Conservation (phyloP, 1,140 invertebrate genomes). For the Aricia agestis region DNA sequence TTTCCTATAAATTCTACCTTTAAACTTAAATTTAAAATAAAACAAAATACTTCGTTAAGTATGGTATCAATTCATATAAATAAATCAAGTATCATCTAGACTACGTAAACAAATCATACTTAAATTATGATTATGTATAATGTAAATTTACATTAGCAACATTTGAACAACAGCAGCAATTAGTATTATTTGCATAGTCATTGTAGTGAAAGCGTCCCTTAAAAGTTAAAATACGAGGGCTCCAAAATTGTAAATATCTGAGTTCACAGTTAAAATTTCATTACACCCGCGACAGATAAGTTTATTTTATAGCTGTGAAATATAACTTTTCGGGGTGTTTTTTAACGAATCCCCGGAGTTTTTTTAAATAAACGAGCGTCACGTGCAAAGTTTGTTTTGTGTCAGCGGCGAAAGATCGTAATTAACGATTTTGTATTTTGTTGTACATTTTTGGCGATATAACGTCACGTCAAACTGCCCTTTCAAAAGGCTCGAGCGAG, state of each 20-base stretch:
- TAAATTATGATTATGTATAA: too few relatives aligned
- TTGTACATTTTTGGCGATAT: not conserved
- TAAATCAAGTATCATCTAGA: too few relatives aligned
- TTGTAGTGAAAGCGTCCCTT: not conserved
- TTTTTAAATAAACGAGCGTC: conserved; percentile 14
- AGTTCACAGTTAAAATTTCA: conserved; percentile 3
- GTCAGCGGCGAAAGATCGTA: conserved; percentile 7
- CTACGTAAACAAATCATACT: too few relatives aligned
- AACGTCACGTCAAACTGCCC: not conserved
- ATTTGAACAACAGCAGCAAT: too few relatives aligned
- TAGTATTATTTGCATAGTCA: not conserved
- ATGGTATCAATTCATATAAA: too few relatives aligned
- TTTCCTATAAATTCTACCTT: too few relatives aligned
- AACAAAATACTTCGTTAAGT: too few relatives aligned
- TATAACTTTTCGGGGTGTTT: conserved; percentile 11
- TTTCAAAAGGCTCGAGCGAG: too few relatives aligned
- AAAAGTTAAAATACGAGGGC: not conserved
- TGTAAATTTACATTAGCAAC: too few relatives aligned
- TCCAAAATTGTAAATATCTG: not conserved
- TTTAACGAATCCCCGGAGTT: conserved; percentile 14
- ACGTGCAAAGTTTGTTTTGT: conserved; percentile 10
- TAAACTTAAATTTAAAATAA: too few relatives aligned
- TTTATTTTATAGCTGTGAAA: conserved; percentile 11
- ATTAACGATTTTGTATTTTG: conserved; percentile 1
- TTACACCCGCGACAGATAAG: conserved; percentile 14